phyloP scores from a whole-genome alignment of 2,888 invertebrate species.

The Calliopum simillimum region DNA sequence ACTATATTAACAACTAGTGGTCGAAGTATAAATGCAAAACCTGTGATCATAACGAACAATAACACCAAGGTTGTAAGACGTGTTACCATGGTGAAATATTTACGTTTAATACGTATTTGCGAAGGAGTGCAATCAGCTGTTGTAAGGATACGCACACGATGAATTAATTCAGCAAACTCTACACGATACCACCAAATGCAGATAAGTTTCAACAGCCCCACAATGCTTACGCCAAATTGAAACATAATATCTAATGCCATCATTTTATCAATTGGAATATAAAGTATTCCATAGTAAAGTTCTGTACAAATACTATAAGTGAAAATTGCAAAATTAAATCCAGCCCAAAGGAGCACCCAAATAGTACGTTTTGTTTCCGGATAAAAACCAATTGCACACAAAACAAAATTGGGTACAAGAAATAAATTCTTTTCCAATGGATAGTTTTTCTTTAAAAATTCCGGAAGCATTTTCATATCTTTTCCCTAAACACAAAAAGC shows the following conservation, averaged over 20 bases:
- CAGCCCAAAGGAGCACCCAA: slow-evolving; percentile 47
- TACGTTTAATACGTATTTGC: slow-evolving; percentile 47
- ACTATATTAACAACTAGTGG: slow-evolving; percentile 48
- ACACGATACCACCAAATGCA: slow-evolving; percentile 55
- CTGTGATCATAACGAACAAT: slow-evolving; percentile 49
- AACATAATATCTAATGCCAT: slow-evolving; percentile 59
- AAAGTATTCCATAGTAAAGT: slow-evolving; percentile 53
- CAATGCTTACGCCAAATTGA: slow-evolving; percentile 57
- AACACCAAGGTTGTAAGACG: slow-evolving; percentile 49
- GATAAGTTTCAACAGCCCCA: slow-evolving; percentile 54
- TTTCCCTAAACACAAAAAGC: too few relatives aligned
- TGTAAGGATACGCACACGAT: slow-evolving; percentile 45
- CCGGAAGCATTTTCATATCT: slow-evolving; percentile 54
- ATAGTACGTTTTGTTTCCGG: slow-evolving; percentile 51
- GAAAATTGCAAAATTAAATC: slow-evolving; percentile 54
- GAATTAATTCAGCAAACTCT: slow-evolving; percentile 51
- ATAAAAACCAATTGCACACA: slow-evolving; percentile 56
- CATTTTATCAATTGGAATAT: slow-evolving; percentile 51
- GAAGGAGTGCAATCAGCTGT: slow-evolving; percentile 44
- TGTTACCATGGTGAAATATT: slow-evolving; percentile 52
- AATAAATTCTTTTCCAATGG: slow-evolving; percentile 56
- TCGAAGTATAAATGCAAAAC: slow-evolving; percentile 52
- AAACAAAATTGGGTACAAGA: slow-evolving; percentile 52
- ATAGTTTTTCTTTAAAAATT: slow-evolving; percentile 49
- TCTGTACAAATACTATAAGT: slow-evolving; percentile 54